Percentiles rank a stretch among this genome's conserved stretches.
Evolutionary conservation across 2,113 vertebrate genomes (phyloP).

Genomic region (Clarias macrocephalus): DNA sequence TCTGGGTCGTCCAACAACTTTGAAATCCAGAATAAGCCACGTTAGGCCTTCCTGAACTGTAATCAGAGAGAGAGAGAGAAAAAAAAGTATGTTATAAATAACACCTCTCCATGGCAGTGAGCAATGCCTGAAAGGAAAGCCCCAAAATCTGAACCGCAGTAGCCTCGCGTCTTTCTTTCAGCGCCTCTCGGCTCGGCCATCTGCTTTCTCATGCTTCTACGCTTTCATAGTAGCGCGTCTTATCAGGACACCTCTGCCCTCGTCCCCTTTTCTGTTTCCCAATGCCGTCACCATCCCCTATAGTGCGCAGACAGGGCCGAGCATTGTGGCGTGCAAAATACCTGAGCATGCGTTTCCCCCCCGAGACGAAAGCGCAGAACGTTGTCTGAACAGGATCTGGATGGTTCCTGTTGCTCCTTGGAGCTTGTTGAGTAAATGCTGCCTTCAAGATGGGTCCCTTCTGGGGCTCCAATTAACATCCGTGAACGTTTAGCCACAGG

Average conservation of each 20-base stretch:
- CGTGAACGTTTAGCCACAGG: slow-evolving; percentile 53
- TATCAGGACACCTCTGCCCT: slow-evolving; percentile 44
- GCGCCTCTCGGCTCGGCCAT: background rate
- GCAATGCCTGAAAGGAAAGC: background rate
- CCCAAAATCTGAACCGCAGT: background rate
- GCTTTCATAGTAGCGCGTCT: slow-evolving; percentile 36
- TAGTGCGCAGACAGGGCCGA: slow-evolving; percentile 22
- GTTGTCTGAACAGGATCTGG: slow-evolving; percentile 28
- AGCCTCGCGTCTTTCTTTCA: background rate
- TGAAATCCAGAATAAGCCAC: background rate
- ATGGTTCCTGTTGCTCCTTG: slow-evolving; percentile 25
- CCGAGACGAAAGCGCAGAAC: slow-evolving; percentile 14
- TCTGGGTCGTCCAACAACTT: background rate
- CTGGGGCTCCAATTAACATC: slow-evolving; percentile 58
- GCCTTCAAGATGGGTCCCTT: slow-evolving; percentile 49
- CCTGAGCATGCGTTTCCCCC: slow-evolving; percentile 17
- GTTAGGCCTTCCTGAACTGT: background rate
- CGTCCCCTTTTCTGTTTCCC: slow-evolving; percentile 28
- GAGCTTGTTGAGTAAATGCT: slow-evolving; percentile 32
- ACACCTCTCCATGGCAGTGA: slow-evolving; percentile 4
- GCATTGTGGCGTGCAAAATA: slow-evolving; percentile 33
- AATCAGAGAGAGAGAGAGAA: background rate
- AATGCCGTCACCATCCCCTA: slow-evolving; percentile 11
- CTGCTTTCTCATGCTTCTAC: slow-evolving; percentile 42
- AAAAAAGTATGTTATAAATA: background rate